These are phyloP conservation scores for Paramormyrops kingsleyae DNA, from an alignment of 2,113 vertebrate species.

Conservation along the genomic window DNA sequence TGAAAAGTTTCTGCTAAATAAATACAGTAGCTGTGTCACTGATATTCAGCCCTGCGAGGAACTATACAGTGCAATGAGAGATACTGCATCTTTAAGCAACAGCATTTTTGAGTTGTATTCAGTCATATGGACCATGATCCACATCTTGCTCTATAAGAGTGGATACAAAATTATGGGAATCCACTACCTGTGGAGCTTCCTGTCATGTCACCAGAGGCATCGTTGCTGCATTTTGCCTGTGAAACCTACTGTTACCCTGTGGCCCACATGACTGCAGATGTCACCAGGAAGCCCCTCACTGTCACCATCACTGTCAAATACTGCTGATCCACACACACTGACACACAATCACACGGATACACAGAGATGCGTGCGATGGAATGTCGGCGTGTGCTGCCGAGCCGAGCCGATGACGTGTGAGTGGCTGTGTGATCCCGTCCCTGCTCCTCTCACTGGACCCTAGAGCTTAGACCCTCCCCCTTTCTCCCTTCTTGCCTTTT, in stretches of 20 bases:
- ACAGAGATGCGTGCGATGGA: background rate
- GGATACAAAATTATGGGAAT: background rate
- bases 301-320: slow-evolving; percentile 13
- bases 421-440: slow-evolving; percentile 41
- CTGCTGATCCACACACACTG: slow-evolving; percentile 22
- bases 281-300: background rate
- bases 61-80: slow-evolving; percentile 49
- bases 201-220: background rate
- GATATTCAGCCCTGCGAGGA: slow-evolving; percentile 40
- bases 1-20: background rate
- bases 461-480: slow-evolving; percentile 68
- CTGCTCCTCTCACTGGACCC: slow-evolving; percentile 68
- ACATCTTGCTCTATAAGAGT: background rate
- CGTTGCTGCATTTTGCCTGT: background rate
- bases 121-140: background rate
- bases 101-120: slow-evolving; percentile 55
- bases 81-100: slow-evolving; percentile 40
- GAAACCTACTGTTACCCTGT: background rate
- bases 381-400: slow-evolving; percentile 9
- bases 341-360: slow-evolving; percentile 7
- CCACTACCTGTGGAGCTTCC: background rate
- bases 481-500: slow-evolving; percentile 78
- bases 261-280: background rate
- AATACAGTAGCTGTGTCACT: slow-evolving; percentile 18
- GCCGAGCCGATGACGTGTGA: background rate